phyloP scores from a whole-genome alignment of 2,797 vertebrate species.

The Potorous gilbertii region DNA sequence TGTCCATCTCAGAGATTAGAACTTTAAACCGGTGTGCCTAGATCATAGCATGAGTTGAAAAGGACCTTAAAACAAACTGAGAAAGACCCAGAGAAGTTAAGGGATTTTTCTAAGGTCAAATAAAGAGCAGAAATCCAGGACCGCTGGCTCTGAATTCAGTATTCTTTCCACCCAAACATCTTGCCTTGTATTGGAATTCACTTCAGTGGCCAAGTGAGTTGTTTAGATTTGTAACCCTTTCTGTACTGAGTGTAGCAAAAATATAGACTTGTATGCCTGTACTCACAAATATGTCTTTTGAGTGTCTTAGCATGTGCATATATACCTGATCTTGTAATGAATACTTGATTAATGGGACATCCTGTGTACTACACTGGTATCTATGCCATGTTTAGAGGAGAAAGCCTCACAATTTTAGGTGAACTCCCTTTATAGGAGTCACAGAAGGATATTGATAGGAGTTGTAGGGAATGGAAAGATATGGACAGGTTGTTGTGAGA shows the following conservation, averaged over 20 bases:
- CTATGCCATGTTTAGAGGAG: background rate
- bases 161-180: background rate
- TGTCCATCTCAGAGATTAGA: background rate
- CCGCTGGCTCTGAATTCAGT: background rate
- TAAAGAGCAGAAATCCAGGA: background rate
- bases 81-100: background rate
- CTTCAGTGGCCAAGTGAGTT: background rate
- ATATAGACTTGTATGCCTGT: background rate
- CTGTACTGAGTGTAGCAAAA: background rate
- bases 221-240: background rate
- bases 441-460: background rate
- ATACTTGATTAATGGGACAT: background rate
- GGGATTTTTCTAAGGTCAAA: background rate
- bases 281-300: background rate
- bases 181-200: background rate
- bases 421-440: background rate
- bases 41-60: background rate
- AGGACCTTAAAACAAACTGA: background rate
- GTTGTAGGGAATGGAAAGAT: background rate
- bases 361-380: background rate
- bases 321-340: background rate
- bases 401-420: background rate
- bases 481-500: background rate
- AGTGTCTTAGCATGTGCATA: background rate
- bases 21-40: background rate